A percentile compares a stretch with the other conserved stretches of the same genome.
phyloP scores from a whole-genome alignment of 2,113 vertebrate genomes.

The Pungitius pungitius region DNA sequence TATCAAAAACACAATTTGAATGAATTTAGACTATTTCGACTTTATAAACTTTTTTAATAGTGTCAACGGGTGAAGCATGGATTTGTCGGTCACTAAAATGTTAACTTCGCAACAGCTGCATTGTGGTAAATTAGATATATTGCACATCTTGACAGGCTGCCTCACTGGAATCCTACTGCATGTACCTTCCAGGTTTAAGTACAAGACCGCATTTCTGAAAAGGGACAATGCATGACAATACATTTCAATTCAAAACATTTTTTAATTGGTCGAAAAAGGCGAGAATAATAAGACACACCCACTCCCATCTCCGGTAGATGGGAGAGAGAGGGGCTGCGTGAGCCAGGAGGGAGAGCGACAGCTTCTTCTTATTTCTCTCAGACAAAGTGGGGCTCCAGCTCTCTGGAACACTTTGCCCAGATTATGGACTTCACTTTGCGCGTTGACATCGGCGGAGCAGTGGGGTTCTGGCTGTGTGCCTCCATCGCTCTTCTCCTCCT shows the following conservation, averaged over 20 bases:
- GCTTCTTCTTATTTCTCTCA: too few species aligned
- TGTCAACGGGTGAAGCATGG: too few species aligned
- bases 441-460: not conserved
- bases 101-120: not conserved
- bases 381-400: not conserved
- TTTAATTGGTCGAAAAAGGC: not conserved
- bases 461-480: not conserved
- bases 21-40: not conserved
- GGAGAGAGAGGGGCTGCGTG: not conserved
- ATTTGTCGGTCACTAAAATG: not conserved
- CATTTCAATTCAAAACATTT: not conserved
- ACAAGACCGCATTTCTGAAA: not conserved
- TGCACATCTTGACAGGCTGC: too few species aligned
- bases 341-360: conserved; percentile 54
- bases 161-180: too few species aligned
- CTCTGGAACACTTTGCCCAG: not conserved
- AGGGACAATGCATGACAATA: not conserved
- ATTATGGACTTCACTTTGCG: conserved; percentile 25
- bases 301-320: not conserved
- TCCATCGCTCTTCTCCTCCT: not conserved
- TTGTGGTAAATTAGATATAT: not conserved
- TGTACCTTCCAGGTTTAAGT: too few species aligned
- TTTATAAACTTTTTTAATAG: too few species aligned
- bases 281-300: not conserved
- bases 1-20: not conserved